These are phyloP conservation scores for cattle (Bos taurus) DNA, from an alignment of 2,113 vertebrate species.

Conservation along the genomic window ARS-UCD2.0 NC_037337.1:40893501-40894000, in stretches of 20 bases:
- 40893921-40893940: neutral
- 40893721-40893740: neutral
- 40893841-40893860: neutral
- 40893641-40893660: neutral
- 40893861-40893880: neutral
- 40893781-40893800: neutral
- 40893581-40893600: neutral
- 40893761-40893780: neutral
- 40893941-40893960: neutral
- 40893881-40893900: neutral
- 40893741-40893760: neutral
- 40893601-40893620: neutral
- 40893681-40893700: neutral
- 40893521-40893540: neutral
- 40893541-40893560: neutral
- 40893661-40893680: neutral
- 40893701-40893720: neutral
- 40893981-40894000: neutral
- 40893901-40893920: neutral
- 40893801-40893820: neutral
- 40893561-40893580: neutral
- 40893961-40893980: neutral
- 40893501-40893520: neutral
- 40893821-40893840: neutral
- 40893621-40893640: neutral